Base-by-base conservation (phyloP, 2,113 vertebrate genomes). In the Oxyura jamaicensis region DNA sequence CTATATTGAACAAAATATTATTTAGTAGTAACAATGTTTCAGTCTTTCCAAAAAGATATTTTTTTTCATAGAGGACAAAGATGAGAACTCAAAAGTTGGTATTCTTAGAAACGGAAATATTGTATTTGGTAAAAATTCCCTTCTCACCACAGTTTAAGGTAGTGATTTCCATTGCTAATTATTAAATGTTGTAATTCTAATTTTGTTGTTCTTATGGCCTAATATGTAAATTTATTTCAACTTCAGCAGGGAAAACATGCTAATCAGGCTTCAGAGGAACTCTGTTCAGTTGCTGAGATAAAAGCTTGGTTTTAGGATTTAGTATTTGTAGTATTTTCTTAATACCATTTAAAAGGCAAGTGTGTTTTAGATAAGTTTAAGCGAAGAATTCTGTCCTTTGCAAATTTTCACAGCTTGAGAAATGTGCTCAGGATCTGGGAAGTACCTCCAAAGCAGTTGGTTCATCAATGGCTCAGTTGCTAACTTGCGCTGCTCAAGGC, bases 381-480 rank as follows among this genome's bases (percentile, higher is more conserved):
- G 35, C 25, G 13, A 87, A 68, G 15, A 35, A 12, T 88, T 58
- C 62, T 93, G 41, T 85, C 19, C 22, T 63, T 79, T 86, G 62
- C 36, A 17, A 87, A n/a, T 92, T 93, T 91, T 81, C 83, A 23
- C 94, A 99, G 99, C 98, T 99, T 83, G 99, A 99, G 97, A 99
- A 99, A 91, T 99, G 99, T 75, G 99, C 99, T 58, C 99, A 99
- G 97, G 99, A 99, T 95, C 98, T 99, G 88, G 99, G 99, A 74
- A 99, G 99, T 88, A 99, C 99, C 1, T 99, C 99, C 6, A 99
- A 99, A 97, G 98, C 99, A 10, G 99, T 99, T 1, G 99, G 99
- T 33, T 99, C 99, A 5, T 99, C 99, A 33, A 99, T 99, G 99
- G 99, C 99, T 1, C 99, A 99, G 96, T 82, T 99, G 82, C 97